A percentile compares a stretch with the other conserved stretches of the same genome.
Evolutionary conservation across 2,888 invertebrate species (phyloP).

Genomic region (Syrista parreyssii): DNA sequence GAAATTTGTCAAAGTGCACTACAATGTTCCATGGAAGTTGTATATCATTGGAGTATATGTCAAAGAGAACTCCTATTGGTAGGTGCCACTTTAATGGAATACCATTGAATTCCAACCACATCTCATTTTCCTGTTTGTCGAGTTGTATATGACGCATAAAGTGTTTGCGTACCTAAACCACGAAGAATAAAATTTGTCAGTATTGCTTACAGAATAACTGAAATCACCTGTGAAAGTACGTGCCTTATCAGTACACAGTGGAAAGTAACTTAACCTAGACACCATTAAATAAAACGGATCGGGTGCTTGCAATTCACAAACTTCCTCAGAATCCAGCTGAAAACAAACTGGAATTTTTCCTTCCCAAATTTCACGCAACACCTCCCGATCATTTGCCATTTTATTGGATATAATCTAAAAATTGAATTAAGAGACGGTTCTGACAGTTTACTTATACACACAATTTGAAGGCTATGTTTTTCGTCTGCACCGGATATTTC

Average conservation of each 20-base stretch:
- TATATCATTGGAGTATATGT: conserved; percentile 78
- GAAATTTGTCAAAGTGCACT: conserved; percentile 95
- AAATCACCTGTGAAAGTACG: conserved; percentile 61
- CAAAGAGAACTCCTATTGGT: conserved; percentile 88
- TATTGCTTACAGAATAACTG: not conserved
- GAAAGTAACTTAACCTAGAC: conserved; percentile 92
- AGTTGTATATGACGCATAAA: conserved; percentile 85
- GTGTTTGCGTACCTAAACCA: conserved; percentile 83
- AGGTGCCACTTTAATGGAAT: conserved; percentile 91
- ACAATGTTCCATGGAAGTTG: conserved; percentile 93
- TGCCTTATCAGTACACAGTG: conserved; percentile 94
- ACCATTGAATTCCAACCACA: conserved; percentile 95
- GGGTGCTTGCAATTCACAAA: conserved; percentile 87
- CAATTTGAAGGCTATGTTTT: not conserved
- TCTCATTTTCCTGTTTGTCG: conserved; percentile 82
- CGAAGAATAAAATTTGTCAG: conserved; percentile 6
- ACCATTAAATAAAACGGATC: conserved; percentile 95
- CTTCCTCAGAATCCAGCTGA: conserved; percentile 88
- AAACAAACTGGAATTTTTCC: conserved; percentile 95
- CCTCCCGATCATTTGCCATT: conserved; percentile 96
- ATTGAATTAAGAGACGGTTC: not conserved
- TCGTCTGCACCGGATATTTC: not conserved
- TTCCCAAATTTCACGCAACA: conserved; percentile 95
- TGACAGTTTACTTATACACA: not conserved
- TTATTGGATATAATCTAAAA: conserved; percentile 5